These are phyloP conservation scores for Allolobophora icterica DNA, from an alignment of 2,888 invertebrate species.

Conservation along the genomic window DNA sequence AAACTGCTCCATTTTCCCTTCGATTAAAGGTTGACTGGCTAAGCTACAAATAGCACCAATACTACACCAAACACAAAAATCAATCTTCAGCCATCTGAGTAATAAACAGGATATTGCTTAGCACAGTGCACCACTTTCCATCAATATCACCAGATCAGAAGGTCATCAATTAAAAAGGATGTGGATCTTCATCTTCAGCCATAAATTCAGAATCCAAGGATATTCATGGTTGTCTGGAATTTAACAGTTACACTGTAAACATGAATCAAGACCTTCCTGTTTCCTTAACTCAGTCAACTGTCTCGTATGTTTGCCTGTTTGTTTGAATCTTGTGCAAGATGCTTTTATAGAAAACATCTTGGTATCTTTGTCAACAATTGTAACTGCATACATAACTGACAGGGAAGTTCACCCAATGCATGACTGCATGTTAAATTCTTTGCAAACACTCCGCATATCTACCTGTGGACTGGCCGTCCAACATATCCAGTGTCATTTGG, in stretches of 20 bases:
- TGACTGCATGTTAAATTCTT: neutral
- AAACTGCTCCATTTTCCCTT: neutral
- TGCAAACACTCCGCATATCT: neutral
- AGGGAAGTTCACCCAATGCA: neutral
- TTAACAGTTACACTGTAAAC: neutral
- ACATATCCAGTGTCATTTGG: constrained; percentile 67
- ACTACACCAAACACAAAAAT: neutral
- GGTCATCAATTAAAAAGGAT: no score
- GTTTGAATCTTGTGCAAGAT: no score
- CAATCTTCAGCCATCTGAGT: neutral
- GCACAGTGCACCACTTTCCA: neutral
- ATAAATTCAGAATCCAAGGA: no score
- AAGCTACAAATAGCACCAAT: neutral
- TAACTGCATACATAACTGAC: neutral
- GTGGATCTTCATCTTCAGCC: no score
- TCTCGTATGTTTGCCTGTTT: no score
- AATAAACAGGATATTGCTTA: neutral
- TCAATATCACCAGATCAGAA: neutral
- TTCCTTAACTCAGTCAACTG: neutral
- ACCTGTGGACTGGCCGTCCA: neutral
- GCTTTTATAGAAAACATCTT: no score
- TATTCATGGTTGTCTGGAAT: neutral
- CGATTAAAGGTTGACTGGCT: neutral
- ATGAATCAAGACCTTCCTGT: neutral
- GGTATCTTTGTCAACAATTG: neutral